These are phyloP conservation scores for Drosophila suzukii DNA, from an alignment of 1,140 invertebrate species.

Conservation along the genomic window DNA sequence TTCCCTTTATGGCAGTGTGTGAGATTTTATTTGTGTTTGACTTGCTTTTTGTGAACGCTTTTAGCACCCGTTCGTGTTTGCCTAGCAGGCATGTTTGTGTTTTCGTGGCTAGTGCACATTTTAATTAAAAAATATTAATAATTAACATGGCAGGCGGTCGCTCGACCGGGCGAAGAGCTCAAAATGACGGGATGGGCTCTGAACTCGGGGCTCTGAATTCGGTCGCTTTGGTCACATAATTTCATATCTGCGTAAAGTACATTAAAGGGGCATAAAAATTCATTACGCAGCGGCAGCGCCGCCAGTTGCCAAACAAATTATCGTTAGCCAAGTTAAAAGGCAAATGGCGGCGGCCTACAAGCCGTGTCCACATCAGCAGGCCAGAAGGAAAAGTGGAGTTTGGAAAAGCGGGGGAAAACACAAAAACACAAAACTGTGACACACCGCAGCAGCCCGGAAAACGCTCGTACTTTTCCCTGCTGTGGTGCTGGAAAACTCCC, in stretches of 20 bases:
- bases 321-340: constrained; percentile 81
- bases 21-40: constrained; percentile 33
- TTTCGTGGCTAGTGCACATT: constrained; percentile 53
- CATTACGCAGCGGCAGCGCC: constrained; percentile 61
- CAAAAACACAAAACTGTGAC: constrained; percentile 47
- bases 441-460: constrained; percentile 30
- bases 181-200: constrained; percentile 7
- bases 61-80: constrained; percentile 40
- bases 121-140: constrained; percentile 79
- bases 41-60: constrained; percentile 26
- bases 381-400: constrained; percentile 40
- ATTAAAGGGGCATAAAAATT: constrained; percentile 81
- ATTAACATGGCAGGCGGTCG: constrained; percentile 58
- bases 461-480: constrained; percentile 39
- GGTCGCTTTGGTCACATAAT: constrained; percentile 55
- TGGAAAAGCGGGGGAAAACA: neutral
- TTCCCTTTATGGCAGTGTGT: constrained; percentile 24
- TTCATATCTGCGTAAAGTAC: constrained; percentile 75
- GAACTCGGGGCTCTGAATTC: constrained; percentile 8
- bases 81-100: constrained; percentile 43
- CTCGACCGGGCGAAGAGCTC: neutral
- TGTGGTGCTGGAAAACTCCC: constrained; percentile 37
- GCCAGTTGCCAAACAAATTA: constrained; percentile 79
- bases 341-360: constrained; percentile 57
- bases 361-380: constrained; percentile 39